Conservation (phyloP, 2,797 vertebrate species). For the Cirrhinus mrigala region DNA sequence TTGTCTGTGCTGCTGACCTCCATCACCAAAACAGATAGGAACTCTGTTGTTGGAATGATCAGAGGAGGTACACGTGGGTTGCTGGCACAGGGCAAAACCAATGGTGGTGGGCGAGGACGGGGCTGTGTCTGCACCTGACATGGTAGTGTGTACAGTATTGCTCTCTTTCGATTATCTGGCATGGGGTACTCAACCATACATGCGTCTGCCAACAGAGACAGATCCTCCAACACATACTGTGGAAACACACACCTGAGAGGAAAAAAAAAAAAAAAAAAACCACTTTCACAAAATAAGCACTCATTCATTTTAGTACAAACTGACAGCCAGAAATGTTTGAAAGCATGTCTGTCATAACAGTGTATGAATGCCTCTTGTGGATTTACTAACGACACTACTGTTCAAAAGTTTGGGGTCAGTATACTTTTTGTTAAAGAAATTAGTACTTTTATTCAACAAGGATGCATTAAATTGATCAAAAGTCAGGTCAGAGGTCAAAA, state of each 20-base stretch:
- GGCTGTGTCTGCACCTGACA: constrained; percentile 63
- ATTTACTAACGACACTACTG: neutral
- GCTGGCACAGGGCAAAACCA: constrained; percentile 60
- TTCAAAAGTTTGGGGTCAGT: neutral
- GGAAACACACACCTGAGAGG: constrained; percentile 77
- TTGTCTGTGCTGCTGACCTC: constrained; percentile 83
- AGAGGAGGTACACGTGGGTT: constrained; percentile 77
- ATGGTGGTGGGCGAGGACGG: constrained; percentile 13
- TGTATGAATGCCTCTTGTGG: neutral
- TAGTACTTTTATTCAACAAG: neutral
- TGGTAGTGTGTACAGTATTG: constrained; percentile 86
- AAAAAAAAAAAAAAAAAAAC: neutral
- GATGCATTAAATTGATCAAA: neutral
- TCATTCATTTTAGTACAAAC: neutral
- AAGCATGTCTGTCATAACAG: neutral
- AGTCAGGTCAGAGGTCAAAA: neutral
- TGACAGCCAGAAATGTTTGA: neutral
- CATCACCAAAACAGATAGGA: constrained; percentile 88
- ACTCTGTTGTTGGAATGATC: constrained; percentile 80
- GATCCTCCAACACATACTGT: constrained; percentile 78
- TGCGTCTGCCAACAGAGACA: constrained; percentile 82
- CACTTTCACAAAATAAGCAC: neutral
- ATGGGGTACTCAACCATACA: constrained; percentile 85
- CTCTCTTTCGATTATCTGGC: constrained; percentile 82
- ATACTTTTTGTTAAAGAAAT: neutral